Evolutionary conservation across 35 echinoderm and acorn worm genomes (phyloP), one percentile per base, ranked within the genome.

Genomic region (Patiria miniata): DNA sequence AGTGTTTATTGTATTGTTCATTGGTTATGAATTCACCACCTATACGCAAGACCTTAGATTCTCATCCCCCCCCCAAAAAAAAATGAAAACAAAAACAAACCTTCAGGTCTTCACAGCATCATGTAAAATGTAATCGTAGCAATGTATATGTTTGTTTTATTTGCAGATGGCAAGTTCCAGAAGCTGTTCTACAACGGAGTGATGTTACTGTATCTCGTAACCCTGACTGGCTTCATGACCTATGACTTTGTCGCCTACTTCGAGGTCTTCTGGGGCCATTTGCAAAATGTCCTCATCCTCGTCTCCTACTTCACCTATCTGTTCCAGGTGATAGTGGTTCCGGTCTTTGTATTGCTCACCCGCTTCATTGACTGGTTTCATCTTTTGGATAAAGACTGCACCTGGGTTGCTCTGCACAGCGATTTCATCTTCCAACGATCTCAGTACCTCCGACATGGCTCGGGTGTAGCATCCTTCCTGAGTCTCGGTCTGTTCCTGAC

Each of bases 291-390:
- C 29, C 79, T 89, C 1, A 59, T 82, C 51, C 79, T 89, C 3
- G 79, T 89, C 1, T 77, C 87, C 1, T 89, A 89, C 87, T 89
- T 65, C 39, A 89, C 87, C 8, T 89, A 60, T 37, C 87, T 89
- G 28, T 77, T 89, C 59, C 79, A 89, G 51, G 59, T 89, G 8
- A 23, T 83, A 37, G 87, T 53, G 34, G 68, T 89, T 16, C 87
- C 87, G 8, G 18, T 89, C 8, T 82, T 52, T 55, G 81, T 79
- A 37, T 36, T 89, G 15, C 50, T 79, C 8, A 44, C 87, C 8
- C 33, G 79, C 23, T 47, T 89, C 38, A 73, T 73, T 18, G 34
- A 18, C 65, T 60, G 42, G 37, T 6, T 21, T 36, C 65, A 26
- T 30, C 77, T 12, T 51, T 61, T 68, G 59, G 40, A 61, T 38